A percentile compares a stretch with the other conserved stretches of the same genome.
Evolutionary conservation across 2,113 vertebrate species (phyloP).

Genomic region (Hemiscyllium ocellatum): DNA sequence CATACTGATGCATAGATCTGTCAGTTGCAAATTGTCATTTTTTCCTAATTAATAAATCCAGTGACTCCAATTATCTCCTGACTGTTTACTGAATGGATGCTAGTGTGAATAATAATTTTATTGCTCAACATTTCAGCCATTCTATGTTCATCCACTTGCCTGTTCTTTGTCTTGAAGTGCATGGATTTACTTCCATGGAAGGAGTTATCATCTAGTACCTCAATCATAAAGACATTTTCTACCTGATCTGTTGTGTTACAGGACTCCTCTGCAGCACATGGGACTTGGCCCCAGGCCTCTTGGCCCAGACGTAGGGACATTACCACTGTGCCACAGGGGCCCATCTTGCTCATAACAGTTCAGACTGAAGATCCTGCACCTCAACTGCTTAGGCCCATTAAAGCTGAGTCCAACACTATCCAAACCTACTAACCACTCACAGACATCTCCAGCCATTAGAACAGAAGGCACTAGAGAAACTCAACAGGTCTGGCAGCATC

Average conservation of each 20-base stretch:
- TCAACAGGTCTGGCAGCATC: no score
- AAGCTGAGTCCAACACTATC: not conserved
- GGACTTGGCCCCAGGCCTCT: no score
- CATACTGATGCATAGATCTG: not conserved
- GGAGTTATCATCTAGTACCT: not conserved
- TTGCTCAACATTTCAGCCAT: not conserved
- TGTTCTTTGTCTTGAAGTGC: not conserved
- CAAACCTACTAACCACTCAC: not conserved
- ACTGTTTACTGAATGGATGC: not conserved
- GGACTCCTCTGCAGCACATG: no score
- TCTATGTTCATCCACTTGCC: not conserved
- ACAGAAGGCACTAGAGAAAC: no score
- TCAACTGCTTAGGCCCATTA: not conserved
- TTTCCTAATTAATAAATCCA: not conserved
- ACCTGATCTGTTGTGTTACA: no score
- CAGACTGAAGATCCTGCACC: no score
- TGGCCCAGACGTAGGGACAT: no score
- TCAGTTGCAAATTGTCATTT: not conserved
- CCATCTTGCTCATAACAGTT: no score
- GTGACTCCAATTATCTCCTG: not conserved
- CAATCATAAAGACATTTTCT: not conserved
- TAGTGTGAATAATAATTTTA: not conserved
- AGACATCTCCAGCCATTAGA: no score
- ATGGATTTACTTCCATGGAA: not conserved
- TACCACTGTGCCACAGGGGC: no score